phyloP scores from a whole-genome alignment of 2,888 invertebrate genomes.

The Allygus modestus region DNA sequence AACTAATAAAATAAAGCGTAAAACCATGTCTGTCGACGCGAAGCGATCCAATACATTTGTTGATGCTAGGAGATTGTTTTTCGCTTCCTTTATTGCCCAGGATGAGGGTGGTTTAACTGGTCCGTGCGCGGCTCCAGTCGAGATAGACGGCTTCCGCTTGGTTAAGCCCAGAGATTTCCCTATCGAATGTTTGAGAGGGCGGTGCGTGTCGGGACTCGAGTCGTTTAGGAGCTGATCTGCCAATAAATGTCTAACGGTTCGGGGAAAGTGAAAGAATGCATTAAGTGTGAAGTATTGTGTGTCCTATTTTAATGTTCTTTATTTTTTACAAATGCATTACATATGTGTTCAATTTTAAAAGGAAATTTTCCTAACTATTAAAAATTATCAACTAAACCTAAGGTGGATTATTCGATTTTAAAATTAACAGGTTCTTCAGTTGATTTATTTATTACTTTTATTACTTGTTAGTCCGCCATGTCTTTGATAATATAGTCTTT shows the following conservation, averaged over 20 bases:
- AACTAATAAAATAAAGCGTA: too few species aligned
- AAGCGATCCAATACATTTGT: conserved; percentile 27
- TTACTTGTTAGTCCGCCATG: too few species aligned
- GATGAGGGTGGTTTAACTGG: conserved; percentile 40
- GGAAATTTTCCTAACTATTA: too few species aligned
- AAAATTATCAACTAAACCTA: too few species aligned
- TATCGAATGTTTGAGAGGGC: conserved; percentile 48
- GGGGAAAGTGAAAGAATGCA: conserved; percentile 24
- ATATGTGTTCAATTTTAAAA: too few species aligned
- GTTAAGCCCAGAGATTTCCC: conserved; percentile 53
- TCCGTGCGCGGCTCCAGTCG: neutral
- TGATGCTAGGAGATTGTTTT: conserved; percentile 48
- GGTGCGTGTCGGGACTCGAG: conserved; percentile 21
- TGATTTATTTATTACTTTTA: too few species aligned
- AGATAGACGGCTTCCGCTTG: conserved; percentile 50
- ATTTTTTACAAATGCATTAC: too few species aligned
- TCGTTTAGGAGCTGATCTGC: conserved; percentile 33
- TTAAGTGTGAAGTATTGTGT: neutral
- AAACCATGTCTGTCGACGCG: neutral
- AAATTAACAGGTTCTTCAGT: too few species aligned
- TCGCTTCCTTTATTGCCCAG: conserved; percentile 45
- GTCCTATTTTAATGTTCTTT: neutral
- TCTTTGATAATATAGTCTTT: too few species aligned
- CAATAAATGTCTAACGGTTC: conserved; percentile 18
- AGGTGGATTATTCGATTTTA: too few species aligned